Percentiles rank a stretch among this genome's conserved stretches.
These are phyloP conservation scores for Petaurus breviceps DNA, from an alignment of 2,113 vertebrate species.

Conservation along the genomic window DNA sequence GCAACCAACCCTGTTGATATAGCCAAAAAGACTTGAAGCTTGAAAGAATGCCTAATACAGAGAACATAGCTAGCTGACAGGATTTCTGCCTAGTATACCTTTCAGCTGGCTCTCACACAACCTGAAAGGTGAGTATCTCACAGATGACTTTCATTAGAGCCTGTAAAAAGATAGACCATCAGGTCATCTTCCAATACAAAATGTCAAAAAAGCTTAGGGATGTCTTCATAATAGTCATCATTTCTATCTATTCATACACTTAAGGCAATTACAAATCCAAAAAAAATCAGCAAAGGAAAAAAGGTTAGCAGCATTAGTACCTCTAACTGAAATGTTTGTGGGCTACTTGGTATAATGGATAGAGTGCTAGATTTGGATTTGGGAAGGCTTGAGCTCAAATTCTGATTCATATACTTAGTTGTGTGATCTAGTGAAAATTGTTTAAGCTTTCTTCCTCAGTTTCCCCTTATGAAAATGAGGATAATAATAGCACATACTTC, in stretches of 20 bases:
- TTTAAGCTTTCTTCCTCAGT: not conserved
- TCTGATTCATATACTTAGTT: not conserved
- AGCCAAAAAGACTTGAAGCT: not conserved
- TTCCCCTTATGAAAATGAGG: not conserved
- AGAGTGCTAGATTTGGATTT: not conserved
- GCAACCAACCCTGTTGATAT: not conserved
- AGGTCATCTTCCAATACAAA: not conserved
- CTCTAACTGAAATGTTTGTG: not conserved
- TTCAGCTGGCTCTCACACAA: not conserved
- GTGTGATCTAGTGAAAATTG: not conserved
- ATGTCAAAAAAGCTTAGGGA: not conserved
- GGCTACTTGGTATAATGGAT: not conserved
- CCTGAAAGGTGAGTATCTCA: not conserved
- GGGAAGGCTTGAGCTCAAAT: not conserved
- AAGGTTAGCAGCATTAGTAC: not conserved
- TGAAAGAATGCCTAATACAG: not conserved
- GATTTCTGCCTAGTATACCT: conserved; percentile 38
- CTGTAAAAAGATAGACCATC: not conserved
- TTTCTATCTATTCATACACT: not conserved
- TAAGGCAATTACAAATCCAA: not conserved
- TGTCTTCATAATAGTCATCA: not conserved
- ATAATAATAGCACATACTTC: not conserved
- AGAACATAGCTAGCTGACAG: not conserved
- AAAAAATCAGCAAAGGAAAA: not conserved
- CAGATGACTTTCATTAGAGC: not conserved